phyloP scores from a whole-genome alignment of 2,888 invertebrate species.

The Rotaria macrura region DNA sequence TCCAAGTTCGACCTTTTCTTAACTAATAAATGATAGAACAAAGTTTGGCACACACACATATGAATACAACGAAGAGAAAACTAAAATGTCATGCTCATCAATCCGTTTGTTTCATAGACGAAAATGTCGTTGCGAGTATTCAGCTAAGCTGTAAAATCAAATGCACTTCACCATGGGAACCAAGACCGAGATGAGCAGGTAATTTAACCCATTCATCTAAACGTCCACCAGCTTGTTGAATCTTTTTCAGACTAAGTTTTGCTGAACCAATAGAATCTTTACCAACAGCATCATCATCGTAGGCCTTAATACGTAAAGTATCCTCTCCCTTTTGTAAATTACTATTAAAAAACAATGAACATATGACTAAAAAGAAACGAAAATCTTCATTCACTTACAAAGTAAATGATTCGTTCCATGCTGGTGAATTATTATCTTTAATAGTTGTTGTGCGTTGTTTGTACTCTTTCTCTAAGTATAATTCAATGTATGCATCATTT shows the following conservation, averaged over 20 bases:
- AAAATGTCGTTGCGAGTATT: not conserved
- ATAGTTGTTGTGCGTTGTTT: slow-evolving; percentile 14
- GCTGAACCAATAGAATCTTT: slow-evolving; percentile 7
- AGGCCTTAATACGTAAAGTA: not conserved
- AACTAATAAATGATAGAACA: not conserved
- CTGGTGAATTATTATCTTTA: not conserved
- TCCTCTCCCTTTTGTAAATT: not conserved
- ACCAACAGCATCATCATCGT: not conserved
- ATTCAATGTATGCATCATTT: not conserved
- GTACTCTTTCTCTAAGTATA: slow-evolving; percentile 13
- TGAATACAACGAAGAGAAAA: not conserved
- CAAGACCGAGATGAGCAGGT: slow-evolving; percentile 13
- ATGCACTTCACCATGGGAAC: slow-evolving; percentile 6
- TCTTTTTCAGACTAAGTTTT: not conserved
- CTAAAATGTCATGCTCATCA: not conserved
- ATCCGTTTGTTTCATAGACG: not conserved
- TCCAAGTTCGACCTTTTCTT: no score
- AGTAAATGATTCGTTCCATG: slow-evolving; percentile 10
- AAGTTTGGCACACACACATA: not conserved
- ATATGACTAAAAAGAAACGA: no score
- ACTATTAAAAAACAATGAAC: not conserved
- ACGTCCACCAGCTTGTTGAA: not conserved
- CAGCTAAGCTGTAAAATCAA: not conserved
- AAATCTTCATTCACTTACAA: not conserved
- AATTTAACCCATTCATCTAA: not conserved